A percentile compares a stretch with the other conserved stretches of the same genome.
phyloP scores from a whole-genome alignment of 2,888 invertebrate species.

The Philereme vetulata region DNA sequence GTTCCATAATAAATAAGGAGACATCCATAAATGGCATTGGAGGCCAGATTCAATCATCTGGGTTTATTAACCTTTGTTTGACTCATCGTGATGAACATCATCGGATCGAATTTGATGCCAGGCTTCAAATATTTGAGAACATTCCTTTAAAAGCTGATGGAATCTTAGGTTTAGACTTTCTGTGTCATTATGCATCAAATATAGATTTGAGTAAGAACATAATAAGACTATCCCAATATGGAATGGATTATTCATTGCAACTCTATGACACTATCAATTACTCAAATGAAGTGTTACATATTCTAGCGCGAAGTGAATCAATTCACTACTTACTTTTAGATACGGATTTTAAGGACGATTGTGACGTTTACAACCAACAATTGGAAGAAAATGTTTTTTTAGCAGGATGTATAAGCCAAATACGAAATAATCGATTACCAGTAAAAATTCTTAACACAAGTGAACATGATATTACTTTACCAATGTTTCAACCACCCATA shows the following conservation, averaged over 20 bases:
- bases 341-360: background rate
- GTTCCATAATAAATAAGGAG: background rate
- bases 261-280: background rate
- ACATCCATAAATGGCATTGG: background rate
- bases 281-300: background rate
- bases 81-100: background rate
- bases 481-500: background rate
- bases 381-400: background rate
- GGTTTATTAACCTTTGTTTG: background rate
- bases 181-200: background rate
- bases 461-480: background rate
- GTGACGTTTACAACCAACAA: background rate
- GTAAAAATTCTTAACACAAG: background rate
- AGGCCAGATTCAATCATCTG: background rate
- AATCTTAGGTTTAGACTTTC: background rate
- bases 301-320: background rate
- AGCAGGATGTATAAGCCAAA: background rate
- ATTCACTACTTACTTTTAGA: background rate
- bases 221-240: background rate
- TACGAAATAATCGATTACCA: background rate
- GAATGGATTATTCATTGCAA: background rate
- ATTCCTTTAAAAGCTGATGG: background rate
- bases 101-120: background rate
- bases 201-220: background rate
- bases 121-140: background rate